Evolutionary conservation across 2,113 vertebrate species (phyloP).

Genomic region (Odocoileus hemionus): DNA sequence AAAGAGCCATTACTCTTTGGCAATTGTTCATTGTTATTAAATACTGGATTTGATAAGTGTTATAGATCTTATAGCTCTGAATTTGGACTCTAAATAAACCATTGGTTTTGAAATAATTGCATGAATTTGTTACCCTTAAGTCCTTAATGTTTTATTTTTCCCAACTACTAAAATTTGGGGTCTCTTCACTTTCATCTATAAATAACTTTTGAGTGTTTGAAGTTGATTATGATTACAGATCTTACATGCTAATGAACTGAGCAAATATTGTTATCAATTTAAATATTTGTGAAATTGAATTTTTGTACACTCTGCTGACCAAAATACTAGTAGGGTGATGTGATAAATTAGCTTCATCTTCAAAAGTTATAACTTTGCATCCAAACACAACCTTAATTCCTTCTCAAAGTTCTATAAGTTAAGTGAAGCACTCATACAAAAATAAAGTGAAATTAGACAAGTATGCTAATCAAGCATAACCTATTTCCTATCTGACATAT

Average conservation of each 20-base stretch:
- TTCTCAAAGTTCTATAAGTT: background rate
- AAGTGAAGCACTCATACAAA: background rate
- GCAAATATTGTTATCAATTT: background rate
- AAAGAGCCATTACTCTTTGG: background rate
- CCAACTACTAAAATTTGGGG: background rate
- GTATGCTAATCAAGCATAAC: background rate
- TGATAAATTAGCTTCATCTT: background rate
- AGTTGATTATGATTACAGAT: background rate
- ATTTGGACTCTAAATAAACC: background rate
- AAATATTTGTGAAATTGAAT: background rate
- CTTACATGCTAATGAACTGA: background rate
- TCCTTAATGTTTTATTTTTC: background rate
- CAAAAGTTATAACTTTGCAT: background rate
- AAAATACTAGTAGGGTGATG: background rate
- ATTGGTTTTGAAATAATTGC: background rate
- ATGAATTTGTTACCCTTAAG: background rate
- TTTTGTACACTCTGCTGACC: background rate
- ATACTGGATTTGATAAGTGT: background rate
- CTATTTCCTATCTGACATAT: background rate
- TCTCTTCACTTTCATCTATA: background rate
- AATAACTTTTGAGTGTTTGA: background rate
- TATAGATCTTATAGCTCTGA: background rate
- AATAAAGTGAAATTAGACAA: background rate
- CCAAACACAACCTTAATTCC: background rate
- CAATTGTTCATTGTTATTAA: background rate